Conservation (phyloP, 2,888 invertebrate species). For the Neoascia interrupta region DNA sequence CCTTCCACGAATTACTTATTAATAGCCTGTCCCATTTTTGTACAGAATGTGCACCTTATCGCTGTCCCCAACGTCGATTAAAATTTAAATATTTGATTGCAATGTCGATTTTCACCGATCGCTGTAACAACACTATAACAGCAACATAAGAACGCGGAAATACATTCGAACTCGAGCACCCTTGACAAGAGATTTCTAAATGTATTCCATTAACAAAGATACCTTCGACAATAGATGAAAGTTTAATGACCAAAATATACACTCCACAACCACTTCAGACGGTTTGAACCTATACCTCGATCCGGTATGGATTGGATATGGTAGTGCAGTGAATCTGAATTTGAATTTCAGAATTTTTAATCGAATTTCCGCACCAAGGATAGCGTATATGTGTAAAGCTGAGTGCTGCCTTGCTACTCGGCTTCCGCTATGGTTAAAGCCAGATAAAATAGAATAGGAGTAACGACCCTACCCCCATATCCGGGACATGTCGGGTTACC, state of each 20-base stretch:
- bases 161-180: neutral
- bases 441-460: too few species aligned
- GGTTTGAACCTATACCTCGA: neutral
- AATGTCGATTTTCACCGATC: too few species aligned
- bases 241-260: constrained; percentile 36
- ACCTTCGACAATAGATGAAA: constrained; percentile 17
- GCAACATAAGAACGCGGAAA: neutral
- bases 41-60: too few species aligned
- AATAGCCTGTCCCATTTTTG: too few species aligned
- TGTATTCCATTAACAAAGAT: constrained; percentile 15
- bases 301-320: neutral
- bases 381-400: constrained; percentile 20
- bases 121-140: too few species aligned
- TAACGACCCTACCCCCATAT: too few species aligned
- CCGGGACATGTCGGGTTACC: too few species aligned
- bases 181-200: neutral
- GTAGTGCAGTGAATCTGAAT: constrained; percentile 10
- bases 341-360: constrained; percentile 51
- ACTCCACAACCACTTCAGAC: too few species aligned
- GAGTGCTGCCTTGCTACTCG: constrained; percentile 19
- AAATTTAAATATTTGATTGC: neutral
- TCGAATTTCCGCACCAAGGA: constrained; percentile 21
- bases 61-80: neutral
- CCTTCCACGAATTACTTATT: too few species aligned
- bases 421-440: too few species aligned